phyloP scores from a whole-genome alignment of 2,797 vertebrate genomes.

The Rhodeus uyekii region DNA sequence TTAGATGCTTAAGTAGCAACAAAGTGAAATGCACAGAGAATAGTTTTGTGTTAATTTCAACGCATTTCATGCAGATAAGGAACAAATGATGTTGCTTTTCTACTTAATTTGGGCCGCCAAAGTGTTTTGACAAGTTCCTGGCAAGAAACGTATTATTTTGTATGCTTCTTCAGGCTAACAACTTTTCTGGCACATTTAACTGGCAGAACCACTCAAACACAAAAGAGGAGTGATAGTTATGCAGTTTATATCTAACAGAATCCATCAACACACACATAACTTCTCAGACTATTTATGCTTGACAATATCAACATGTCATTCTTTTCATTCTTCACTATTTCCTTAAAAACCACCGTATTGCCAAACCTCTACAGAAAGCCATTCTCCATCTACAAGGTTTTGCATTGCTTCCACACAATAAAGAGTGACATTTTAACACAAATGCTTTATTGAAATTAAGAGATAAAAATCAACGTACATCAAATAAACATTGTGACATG shows the following conservation, averaged over 20 bases:
- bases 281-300: background rate
- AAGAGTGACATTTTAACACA: background rate
- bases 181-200: conserved; percentile 25
- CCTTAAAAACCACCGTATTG: background rate
- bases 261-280: background rate
- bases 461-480: background rate
- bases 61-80: background rate
- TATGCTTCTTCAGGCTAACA: conserved; percentile 1
- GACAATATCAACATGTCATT: background rate
- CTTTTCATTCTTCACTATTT: background rate
- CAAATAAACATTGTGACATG: background rate
- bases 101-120: background rate
- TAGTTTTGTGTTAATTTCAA: background rate
- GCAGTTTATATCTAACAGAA: background rate
- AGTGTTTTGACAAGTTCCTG: conserved; percentile 14
- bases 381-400: background rate
- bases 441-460: conserved; percentile 26
- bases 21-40: background rate
- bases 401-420: background rate
- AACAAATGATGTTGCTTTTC: conserved; percentile 6
- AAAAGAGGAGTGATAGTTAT: background rate
- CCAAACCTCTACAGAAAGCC: background rate
- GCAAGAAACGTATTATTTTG: conserved; percentile 11
- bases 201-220: conserved; percentile 16
- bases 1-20: background rate